phyloP scores from a whole-genome alignment of 2,888 invertebrate species.

The Glaucopsyche alexis region DNA sequence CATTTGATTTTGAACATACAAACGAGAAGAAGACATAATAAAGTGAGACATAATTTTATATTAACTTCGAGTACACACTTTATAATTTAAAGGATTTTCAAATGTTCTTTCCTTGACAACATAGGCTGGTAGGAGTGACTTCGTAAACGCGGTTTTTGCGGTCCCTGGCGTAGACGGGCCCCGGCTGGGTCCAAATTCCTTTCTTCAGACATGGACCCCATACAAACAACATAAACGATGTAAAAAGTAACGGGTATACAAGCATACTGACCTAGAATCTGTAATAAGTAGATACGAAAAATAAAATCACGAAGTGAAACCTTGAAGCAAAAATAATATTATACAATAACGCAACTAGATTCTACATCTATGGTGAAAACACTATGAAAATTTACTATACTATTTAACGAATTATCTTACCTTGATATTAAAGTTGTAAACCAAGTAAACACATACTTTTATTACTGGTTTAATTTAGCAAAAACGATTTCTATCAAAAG shows the following conservation, averaged over 20 bases:
- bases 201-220: slow-evolving; percentile 58
- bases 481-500: not conserved
- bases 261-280: slow-evolving; percentile 33
- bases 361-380: too few species aligned
- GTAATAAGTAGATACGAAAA: not conserved
- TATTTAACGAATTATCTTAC: not conserved
- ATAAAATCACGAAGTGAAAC: not conserved
- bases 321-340: not conserved
- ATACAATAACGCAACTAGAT: too few species aligned
- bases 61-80: too few species aligned
- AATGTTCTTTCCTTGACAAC: slow-evolving; percentile 44
- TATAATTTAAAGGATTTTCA: not conserved
- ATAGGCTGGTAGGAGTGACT: slow-evolving; percentile 54
- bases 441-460: not conserved
- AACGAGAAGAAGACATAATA: too few species aligned
- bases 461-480: not conserved
- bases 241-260: slow-evolving; percentile 50
- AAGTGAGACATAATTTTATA: too few species aligned
- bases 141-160: slow-evolving; percentile 54
- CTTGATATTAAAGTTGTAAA: not conserved
- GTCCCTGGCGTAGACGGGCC: slow-evolving; percentile 57
- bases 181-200: slow-evolving; percentile 49
- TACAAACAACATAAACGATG: slow-evolving; percentile 45
- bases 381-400: too few species aligned
- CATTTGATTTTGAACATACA: too few species aligned